phyloP scores from a whole-genome alignment of 1,140 invertebrate genomes.

The Saxidomus purpurata region DNA sequence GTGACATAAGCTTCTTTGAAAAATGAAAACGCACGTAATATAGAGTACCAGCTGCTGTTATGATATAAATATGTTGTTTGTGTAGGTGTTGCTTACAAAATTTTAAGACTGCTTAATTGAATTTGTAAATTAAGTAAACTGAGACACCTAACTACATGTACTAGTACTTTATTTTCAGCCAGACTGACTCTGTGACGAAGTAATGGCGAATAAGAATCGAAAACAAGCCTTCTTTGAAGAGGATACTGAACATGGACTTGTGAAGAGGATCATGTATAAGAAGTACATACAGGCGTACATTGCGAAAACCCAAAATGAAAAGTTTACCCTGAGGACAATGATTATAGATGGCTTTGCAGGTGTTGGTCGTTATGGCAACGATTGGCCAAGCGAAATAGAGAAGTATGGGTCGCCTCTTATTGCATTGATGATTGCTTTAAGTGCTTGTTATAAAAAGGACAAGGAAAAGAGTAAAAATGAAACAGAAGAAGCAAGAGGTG shows the following conservation, averaged over 20 bases:
- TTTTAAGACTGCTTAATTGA: too few species aligned
- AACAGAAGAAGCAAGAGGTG: too few species aligned
- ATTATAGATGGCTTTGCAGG: conserved; percentile 14
- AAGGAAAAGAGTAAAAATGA: too few species aligned
- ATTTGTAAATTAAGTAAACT: too few species aligned
- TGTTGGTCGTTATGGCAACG: conserved; percentile 12
- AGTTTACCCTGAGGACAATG: neutral
- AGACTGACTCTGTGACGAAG: too few species aligned
- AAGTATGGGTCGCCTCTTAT: conserved; percentile 24
- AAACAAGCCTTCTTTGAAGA: neutral
- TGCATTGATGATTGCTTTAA: conserved; percentile 18
- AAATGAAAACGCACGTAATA: too few species aligned
- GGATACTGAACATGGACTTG: conserved; percentile 7
- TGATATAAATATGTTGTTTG: too few species aligned
- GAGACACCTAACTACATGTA: too few species aligned
- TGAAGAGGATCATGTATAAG: conserved; percentile 40
- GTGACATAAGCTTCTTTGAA: too few species aligned
- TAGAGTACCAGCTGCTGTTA: too few species aligned
- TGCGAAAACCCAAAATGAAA: neutral
- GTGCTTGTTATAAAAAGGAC: neutral
- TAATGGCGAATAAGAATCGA: conserved; percentile 14
- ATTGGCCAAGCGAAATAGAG: neutral
- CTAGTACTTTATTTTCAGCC: too few species aligned
- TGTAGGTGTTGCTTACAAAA: too few species aligned
- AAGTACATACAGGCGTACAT: conserved; percentile 54